Conservation (phyloP, 2,888 invertebrate species). For the Acronicta aceris region DNA sequence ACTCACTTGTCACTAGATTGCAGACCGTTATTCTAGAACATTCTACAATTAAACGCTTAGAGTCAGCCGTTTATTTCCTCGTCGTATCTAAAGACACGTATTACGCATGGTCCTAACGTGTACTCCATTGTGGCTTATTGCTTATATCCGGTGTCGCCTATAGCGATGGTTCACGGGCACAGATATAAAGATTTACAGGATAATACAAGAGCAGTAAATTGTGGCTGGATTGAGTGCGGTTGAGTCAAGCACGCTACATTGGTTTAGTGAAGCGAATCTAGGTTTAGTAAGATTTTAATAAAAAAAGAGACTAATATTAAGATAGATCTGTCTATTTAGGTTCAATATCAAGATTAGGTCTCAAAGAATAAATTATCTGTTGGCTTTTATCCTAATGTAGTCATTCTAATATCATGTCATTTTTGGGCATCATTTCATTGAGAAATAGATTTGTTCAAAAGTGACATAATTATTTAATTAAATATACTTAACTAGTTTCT, state of each 20-base stretch:
- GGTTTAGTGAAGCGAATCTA: neutral
- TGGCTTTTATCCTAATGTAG: too few relatives aligned
- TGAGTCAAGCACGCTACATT: conserved; percentile 23
- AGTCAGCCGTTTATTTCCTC: conserved; percentile 37
- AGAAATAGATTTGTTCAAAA: too few relatives aligned
- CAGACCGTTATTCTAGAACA: conserved; percentile 16
- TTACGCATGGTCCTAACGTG: conserved; percentile 52
- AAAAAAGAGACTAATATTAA: too few relatives aligned
- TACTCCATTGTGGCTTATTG: conserved; percentile 75
- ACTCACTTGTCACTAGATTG: too few relatives aligned
- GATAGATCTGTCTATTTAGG: too few relatives aligned
- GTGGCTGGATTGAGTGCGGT: conserved; percentile 19
- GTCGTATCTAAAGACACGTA: conserved; percentile 56
- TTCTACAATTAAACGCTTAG: conserved; percentile 31
- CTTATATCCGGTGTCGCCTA: conserved; percentile 73
- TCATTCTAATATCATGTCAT: too few relatives aligned
- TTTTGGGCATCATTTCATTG: too few relatives aligned
- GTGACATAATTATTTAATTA: too few relatives aligned
- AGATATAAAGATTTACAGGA: conserved; percentile 49
- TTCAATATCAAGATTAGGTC: too few relatives aligned
- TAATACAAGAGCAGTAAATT: conserved; percentile 42
- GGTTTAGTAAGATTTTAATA: too few relatives aligned
- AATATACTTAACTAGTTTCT: too few relatives aligned
- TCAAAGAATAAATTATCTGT: too few relatives aligned
- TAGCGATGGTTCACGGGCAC: conserved; percentile 48